These are phyloP conservation scores for Drosophila diplacantha DNA, from an alignment of 2,888 invertebrate species.

Conservation along the genomic window DNA sequence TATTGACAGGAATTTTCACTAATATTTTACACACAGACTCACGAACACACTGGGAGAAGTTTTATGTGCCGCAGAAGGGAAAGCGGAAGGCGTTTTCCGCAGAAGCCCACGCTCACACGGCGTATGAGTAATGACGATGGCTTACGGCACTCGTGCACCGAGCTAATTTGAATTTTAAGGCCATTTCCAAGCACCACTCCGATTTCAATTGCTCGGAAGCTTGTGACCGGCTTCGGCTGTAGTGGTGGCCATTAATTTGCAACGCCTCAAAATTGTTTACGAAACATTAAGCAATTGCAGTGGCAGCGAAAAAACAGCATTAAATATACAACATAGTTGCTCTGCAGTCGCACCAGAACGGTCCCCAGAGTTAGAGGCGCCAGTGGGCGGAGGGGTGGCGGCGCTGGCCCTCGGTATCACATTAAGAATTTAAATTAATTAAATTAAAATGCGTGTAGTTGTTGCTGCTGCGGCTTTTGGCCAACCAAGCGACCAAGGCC, in stretches of 20 bases:
- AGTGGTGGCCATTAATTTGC: slow-evolving; percentile 54
- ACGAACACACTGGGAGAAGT: background rate
- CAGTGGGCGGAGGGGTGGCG: slow-evolving; percentile 19
- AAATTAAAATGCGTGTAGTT: slow-evolving; percentile 66
- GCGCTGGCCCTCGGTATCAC: slow-evolving; percentile 54
- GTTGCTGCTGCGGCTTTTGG: slow-evolving; percentile 35
- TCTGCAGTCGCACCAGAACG: slow-evolving; percentile 17
- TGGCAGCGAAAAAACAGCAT: slow-evolving; percentile 52
- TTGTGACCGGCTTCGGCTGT: slow-evolving; percentile 37
- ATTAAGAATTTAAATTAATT: slow-evolving; percentile 72
- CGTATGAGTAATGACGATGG: slow-evolving; percentile 36
- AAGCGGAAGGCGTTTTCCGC: slow-evolving; percentile 5
- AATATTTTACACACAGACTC: slow-evolving; percentile 28
- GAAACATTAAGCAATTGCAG: slow-evolving; percentile 67
- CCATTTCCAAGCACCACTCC: slow-evolving; percentile 35
- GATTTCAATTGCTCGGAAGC: slow-evolving; percentile 65
- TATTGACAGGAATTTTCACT: slow-evolving; percentile 44
- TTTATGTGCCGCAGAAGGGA: background rate
- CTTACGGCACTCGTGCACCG: slow-evolving; percentile 30
- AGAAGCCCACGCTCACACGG: slow-evolving; percentile 17
- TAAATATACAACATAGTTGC: slow-evolving; percentile 38
- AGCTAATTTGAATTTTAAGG: slow-evolving; percentile 43
- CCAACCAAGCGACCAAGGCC: slow-evolving; percentile 20
- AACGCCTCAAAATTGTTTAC: slow-evolving; percentile 62
- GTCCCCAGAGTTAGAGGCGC: slow-evolving; percentile 40